phyloP scores from a whole-genome alignment of 2,797 vertebrate species.

The Mustela erminea region DNA sequence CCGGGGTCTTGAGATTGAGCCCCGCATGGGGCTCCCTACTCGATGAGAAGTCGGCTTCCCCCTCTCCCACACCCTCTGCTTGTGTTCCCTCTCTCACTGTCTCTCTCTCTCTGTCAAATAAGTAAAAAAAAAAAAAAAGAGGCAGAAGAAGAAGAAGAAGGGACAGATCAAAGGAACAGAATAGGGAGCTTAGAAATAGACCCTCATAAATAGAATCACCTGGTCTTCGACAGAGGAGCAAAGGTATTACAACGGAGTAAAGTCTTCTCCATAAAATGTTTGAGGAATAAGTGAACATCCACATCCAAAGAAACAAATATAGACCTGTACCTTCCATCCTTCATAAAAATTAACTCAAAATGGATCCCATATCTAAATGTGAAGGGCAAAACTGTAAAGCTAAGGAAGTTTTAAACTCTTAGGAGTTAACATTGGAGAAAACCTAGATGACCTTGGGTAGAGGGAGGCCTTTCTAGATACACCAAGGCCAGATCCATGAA shows the following conservation, averaged over 20 bases:
- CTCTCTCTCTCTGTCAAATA: too few species aligned
- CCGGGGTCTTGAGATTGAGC: neutral
- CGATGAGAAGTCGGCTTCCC: fast-evolving
- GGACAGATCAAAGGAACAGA: neutral
- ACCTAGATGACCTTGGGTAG: neutral
- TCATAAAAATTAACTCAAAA: neutral
- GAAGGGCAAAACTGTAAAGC: neutral
- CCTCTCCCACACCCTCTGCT: neutral
- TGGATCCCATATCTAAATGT: neutral
- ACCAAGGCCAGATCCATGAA: neutral
- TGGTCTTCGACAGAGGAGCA: neutral
- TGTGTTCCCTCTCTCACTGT: too few species aligned
- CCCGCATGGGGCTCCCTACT: neutral
- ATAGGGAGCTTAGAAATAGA: neutral
- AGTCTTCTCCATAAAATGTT: neutral
- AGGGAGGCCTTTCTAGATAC: neutral
- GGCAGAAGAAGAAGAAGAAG: neutral
- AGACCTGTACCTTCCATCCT: neutral
- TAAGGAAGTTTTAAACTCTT: neutral
- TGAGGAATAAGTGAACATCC: neutral
- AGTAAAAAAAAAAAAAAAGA: too few species aligned
- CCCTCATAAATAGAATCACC: neutral
- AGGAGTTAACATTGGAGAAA: neutral
- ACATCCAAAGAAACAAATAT: neutral
- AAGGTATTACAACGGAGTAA: neutral